phyloP scores from a whole-genome alignment of 2,113 vertebrate species.

The Nematolebias whitei region DNA sequence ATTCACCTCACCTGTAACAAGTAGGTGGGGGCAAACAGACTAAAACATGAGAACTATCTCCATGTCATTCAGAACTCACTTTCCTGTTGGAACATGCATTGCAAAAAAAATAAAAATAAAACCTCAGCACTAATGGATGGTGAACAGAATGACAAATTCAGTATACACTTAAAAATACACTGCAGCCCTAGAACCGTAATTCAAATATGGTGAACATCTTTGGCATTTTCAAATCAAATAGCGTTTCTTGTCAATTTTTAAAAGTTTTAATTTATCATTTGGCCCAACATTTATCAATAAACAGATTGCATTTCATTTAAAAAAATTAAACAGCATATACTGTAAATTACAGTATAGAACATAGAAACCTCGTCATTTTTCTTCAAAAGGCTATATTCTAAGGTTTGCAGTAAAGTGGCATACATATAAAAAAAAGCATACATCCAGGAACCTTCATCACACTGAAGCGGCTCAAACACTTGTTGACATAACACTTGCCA shows the following conservation, averaged over 20 bases:
- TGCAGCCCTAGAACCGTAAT: no score
- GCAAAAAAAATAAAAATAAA: neutral
- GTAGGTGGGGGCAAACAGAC: neutral
- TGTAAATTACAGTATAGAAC: neutral
- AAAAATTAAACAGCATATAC: conserved; percentile 9
- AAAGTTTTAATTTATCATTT: conserved; percentile 23
- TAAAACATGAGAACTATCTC: neutral
- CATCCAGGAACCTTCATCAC: neutral
- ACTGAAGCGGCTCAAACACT: conserved; percentile 1
- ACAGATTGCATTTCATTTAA: neutral
- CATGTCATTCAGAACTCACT: no score
- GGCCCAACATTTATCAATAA: conserved; percentile 9
- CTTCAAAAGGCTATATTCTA: conserved; percentile 4
- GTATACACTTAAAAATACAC: neutral
- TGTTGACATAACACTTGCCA: neutral
- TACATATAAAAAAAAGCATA: neutral
- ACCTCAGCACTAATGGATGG: neutral
- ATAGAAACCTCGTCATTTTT: conserved; percentile 5
- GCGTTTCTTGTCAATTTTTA: neutral
- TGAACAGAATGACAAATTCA: neutral
- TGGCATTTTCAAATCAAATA: no score
- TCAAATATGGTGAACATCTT: no score
- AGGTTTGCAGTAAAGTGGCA: conserved; percentile 1
- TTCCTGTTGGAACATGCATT: neutral
- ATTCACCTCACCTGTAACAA: conserved; percentile 16